Evolutionary conservation across 2,797 vertebrate genomes (phyloP).

Genomic region (Eulemur coronatus): DNA sequence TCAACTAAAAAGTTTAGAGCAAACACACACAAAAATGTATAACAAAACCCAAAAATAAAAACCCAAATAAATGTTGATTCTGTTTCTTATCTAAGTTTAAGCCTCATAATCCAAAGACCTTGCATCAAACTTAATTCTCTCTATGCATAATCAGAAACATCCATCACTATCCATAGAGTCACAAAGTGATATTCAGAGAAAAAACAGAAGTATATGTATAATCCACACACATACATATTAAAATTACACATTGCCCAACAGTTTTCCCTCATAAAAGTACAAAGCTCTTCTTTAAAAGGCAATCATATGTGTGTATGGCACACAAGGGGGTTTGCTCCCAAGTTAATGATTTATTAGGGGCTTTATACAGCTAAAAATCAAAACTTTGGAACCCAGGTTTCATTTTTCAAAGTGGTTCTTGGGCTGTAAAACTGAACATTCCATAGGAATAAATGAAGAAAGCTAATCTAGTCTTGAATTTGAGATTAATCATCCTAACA

Average conservation of each 20-base stretch:
- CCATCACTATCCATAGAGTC: neutral
- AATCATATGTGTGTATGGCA: neutral
- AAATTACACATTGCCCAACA: neutral
- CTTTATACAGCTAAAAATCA: neutral
- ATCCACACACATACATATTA: neutral
- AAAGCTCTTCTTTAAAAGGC: slow-evolving; percentile 14
- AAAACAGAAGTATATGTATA: neutral
- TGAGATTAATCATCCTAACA: neutral
- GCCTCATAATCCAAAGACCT: neutral
- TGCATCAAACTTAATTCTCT: slow-evolving; percentile 23
- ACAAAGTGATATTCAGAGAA: neutral
- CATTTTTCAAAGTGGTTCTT: slow-evolving; percentile 11
- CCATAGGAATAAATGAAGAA: neutral
- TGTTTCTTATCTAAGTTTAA: slow-evolving; percentile 42
- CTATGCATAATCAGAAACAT: neutral
- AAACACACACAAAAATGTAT: neutral
- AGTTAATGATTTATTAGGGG: slow-evolving; percentile 14
- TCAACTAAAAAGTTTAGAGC: slow-evolving; percentile 18
- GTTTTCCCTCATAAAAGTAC: slow-evolving; percentile 1
- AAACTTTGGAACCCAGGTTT: slow-evolving; percentile 37
- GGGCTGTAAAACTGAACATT: neutral
- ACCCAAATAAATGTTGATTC: neutral
- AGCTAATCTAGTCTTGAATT: neutral
- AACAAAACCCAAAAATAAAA: neutral
- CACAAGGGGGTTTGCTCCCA: neutral